Evolutionary conservation across 2,113 vertebrate species (phyloP).

Genomic region (Nyctereutes procyonoides): DNA sequence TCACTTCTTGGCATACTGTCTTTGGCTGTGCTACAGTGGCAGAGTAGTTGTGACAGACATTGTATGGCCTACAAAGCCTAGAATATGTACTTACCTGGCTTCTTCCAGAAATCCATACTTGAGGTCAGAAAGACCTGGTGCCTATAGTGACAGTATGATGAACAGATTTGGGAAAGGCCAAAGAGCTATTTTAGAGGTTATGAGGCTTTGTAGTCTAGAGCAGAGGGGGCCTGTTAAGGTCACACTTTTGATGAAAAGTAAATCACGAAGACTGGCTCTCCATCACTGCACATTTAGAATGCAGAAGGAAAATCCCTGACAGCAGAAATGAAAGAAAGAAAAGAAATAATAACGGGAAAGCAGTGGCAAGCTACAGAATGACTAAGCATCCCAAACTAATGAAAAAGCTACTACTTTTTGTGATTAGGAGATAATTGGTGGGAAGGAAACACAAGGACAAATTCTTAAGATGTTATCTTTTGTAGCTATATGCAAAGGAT

Average conservation of each 20-base stretch:
- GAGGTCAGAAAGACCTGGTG: background rate
- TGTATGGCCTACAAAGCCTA: background rate
- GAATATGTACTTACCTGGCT: background rate
- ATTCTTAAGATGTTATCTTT: background rate
- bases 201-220: background rate
- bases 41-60: background rate
- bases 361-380: background rate
- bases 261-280: background rate
- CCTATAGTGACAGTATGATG: background rate
- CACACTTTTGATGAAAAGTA: background rate
- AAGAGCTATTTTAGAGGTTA: background rate
- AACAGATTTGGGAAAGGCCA: background rate
- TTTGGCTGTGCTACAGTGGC: background rate
- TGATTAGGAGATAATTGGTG: background rate
- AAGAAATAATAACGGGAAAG: slow-evolving; percentile 17
- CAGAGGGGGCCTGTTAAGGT: background rate
- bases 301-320: background rate
- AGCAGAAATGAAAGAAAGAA: background rate
- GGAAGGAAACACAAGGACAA: background rate
- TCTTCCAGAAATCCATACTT: slow-evolving; percentile 3
- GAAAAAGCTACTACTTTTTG: background rate
- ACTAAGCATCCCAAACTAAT: background rate
- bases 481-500: background rate
- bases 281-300: background rate
- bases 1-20: background rate